Evolutionary conservation across 2,797 vertebrate species (phyloP), one percentile per base, ranked within the genome.

Genomic region (Holocentrus rufus): DNA sequence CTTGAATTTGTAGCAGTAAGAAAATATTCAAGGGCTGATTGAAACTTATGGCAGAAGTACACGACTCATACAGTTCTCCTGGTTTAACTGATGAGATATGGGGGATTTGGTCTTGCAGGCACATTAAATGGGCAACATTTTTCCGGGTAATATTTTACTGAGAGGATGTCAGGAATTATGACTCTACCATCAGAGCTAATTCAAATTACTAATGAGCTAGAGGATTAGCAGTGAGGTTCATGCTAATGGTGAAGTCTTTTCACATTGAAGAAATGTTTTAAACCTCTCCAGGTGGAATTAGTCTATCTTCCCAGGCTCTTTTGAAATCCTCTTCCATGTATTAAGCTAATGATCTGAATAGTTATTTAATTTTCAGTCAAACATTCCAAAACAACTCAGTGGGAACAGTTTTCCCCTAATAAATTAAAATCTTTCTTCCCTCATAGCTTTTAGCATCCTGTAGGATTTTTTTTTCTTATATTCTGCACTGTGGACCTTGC

Each of bases 241-340:
- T 77, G 50, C 57, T 73, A 84, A 82, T 80, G 65, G 75, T 49
- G 79, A 82, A 78, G 76, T 78, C 17, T 69, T 85, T 81, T 81
- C 60, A 71, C 55, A 67, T 14, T 18, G 63, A 75, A 60, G 64
- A 77, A 65, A 49, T 18, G 69, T 75, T 49, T 46, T 25, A 81
- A 79, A 74, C 68, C 62, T 69, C 68, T 79, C 75, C 80, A 85
- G 77, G 81, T 85, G 73, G 84, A 88, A 81, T 87, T 82, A 89
- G 30, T 27, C 57, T 73, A 76, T 88, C 71, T 80, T 77, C 58
- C 22, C 22, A 70, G 71, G 85, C 77, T 68, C 64, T 72, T 81
- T 69, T 78, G 18, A 82, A 85, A 90, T 86, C 82, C 34, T 23
- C 83, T 86, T 84, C 80, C 5, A 11, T 82, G 60, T 76, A 83